These are phyloP conservation scores for Charina bottae DNA, from an alignment of 2,113 vertebrate species.

Conservation along the genomic window DNA sequence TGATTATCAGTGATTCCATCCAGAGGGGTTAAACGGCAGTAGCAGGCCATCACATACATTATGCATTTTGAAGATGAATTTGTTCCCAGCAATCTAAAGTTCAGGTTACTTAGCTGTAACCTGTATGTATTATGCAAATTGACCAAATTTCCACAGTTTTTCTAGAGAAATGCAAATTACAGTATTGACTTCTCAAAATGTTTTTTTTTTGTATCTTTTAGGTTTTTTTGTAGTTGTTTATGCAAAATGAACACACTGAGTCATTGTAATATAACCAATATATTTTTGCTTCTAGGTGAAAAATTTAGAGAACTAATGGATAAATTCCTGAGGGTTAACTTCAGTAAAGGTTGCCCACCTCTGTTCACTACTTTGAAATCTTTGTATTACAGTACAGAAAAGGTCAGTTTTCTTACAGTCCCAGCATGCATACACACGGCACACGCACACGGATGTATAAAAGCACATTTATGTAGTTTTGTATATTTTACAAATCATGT, in stretches of 20 bases:
- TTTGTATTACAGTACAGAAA: slow-evolving; percentile 81
- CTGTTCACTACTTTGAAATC: slow-evolving; percentile 85
- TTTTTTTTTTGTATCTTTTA: slow-evolving; percentile 1
- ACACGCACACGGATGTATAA: too few species aligned
- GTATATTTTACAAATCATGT: slow-evolving; percentile 20
- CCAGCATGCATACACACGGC: neutral
- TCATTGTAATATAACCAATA: slow-evolving; percentile 68
- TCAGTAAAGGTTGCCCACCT: slow-evolving; percentile 82
- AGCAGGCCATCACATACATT: neutral
- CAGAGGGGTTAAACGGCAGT: neutral
- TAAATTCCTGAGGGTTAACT: slow-evolving; percentile 80
- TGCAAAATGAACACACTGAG: slow-evolving; percentile 47
- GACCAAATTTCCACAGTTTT: neutral
- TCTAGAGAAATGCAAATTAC: neutral
- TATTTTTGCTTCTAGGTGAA: slow-evolving; percentile 78
- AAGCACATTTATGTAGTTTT: slow-evolving; percentile 49
- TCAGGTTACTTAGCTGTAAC: neutral
- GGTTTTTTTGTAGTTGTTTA: slow-evolving; percentile 34
- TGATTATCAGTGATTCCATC: neutral
- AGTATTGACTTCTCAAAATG: neutral
- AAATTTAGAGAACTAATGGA: slow-evolving; percentile 81
- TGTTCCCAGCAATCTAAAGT: neutral
- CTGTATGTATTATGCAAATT: neutral
- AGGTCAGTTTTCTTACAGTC: slow-evolving; percentile 61
- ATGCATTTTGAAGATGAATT: neutral